Evolutionary conservation across 2,797 vertebrate genomes (phyloP), one percentile per base, ranked within the genome.

Genomic region (Spinus pinus): DNA sequence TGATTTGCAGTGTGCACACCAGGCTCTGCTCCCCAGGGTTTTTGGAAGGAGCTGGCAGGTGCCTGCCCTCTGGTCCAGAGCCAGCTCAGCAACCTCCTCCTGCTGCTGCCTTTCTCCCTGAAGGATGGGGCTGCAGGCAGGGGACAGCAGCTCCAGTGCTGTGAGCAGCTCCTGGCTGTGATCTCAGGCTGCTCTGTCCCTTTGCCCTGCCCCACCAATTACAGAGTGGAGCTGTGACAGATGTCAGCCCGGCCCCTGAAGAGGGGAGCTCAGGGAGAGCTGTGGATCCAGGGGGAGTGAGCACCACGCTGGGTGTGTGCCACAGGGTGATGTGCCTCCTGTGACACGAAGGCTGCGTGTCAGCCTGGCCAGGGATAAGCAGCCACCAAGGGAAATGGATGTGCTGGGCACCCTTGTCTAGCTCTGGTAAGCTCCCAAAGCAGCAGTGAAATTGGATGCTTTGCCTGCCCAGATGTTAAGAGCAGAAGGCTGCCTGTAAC

Each of bases 401-500:
- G 57, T 83, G 44, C 46, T 2, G 0, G 28, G 77, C 35, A 74
- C 66, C 41, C 69, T 94, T 66, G 33, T 94, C 83, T 51, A 7
- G 86, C 70, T 79, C 93, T 91, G 37, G 57, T 91, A 88, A 96
- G 85, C 91, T 39, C 44, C 85, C 92, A 71, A 84, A 90, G 39
- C 72, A 65, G 58, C 69, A 83, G 57, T 7, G 72, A 74, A 71
- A 90, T 86, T 90, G 93, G 75, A 95, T 20, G 62, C 93, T 94
- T 88, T 86, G 94, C 90, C 87, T 90, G 90, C 86, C 95, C 96
- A 96, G 96, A 95, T 95, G 93, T 96, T 94, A 39, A 60, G 86
- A 94, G 92, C 96, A 96, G 95, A 95, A 96, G 90, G 95, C 86
- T 86, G 77, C 74, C 73, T 41, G 70, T 62, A 81, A 95, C 83